A percentile compares a stretch with the other conserved stretches of the same genome.
Conservation (phyloP, 2,113 vertebrate genomes). For the Syrrhaptes paradoxus region DNA sequence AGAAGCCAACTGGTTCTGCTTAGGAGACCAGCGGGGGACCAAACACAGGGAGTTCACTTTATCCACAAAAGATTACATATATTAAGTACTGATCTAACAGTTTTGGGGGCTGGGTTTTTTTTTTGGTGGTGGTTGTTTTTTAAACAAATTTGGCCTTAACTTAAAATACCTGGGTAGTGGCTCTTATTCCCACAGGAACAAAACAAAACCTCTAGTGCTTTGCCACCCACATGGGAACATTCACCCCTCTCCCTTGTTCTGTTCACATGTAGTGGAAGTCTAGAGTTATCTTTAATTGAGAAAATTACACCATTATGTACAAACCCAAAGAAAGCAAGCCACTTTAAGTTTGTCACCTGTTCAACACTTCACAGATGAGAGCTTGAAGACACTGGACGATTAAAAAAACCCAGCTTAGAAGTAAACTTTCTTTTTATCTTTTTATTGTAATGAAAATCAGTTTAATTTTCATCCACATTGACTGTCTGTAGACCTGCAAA, state of each 20-base stretch:
- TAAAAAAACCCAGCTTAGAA: background rate
- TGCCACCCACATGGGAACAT: background rate
- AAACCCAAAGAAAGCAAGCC: background rate
- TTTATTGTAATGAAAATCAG: conserved; percentile 74
- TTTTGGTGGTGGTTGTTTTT: background rate
- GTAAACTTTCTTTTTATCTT: conserved; percentile 7
- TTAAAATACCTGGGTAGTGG: background rate
- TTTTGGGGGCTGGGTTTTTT: accelerated
- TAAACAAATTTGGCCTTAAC: background rate
- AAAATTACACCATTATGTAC: background rate
- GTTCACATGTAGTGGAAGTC: background rate
- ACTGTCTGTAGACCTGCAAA: conserved; percentile 92
- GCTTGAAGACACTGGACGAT: background rate
- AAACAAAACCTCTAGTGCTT: background rate
- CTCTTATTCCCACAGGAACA: background rate
- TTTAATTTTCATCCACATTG: conserved; percentile 96
- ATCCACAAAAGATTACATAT: background rate
- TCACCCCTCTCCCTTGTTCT: background rate
- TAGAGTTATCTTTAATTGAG: background rate
- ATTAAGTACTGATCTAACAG: accelerated
- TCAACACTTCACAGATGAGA: background rate
- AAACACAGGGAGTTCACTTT: background rate
- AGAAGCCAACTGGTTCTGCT: background rate
- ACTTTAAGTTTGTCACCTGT: background rate
- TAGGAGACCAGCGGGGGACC: no score